phyloP scores from a whole-genome alignment of 2,888 invertebrate genomes.

The Pyrrhosoma nymphula region DNA sequence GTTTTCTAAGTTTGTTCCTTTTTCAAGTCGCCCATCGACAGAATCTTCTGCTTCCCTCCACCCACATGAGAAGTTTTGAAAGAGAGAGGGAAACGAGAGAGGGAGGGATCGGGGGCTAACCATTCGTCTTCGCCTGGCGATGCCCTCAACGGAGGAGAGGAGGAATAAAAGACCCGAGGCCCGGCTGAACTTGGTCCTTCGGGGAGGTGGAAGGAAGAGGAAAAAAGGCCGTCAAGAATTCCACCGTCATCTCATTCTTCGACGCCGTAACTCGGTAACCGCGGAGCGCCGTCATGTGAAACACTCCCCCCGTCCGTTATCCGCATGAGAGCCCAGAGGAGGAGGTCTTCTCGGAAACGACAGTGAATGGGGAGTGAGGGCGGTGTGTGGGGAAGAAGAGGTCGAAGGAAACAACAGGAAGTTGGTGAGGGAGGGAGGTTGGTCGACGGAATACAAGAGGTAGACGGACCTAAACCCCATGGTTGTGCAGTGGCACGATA shows the following conservation, averaged over 20 bases:
- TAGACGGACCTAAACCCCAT: background rate
- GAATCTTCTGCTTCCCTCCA: too few species aligned
- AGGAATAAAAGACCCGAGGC: background rate
- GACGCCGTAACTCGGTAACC: conserved; percentile 20
- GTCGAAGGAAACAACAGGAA: conserved; percentile 5
- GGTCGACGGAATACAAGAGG: background rate
- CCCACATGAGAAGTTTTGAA: background rate
- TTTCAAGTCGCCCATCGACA: too few species aligned
- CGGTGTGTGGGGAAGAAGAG: background rate
- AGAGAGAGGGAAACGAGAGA: background rate
- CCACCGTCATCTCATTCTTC: conserved; percentile 23
- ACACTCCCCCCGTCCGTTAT: background rate
- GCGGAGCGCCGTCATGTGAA: conserved; percentile 34
- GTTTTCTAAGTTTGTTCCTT: too few species aligned
- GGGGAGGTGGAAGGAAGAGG: too few species aligned
- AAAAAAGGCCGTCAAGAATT: conserved; percentile 10
- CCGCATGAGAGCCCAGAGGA: background rate
- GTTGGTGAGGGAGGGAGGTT: background rate
- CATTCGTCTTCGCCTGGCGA: background rate
- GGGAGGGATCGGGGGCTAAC: background rate
- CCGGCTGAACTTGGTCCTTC: too few species aligned
- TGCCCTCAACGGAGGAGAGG: background rate
- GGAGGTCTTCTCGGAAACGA: background rate
- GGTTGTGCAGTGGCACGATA: too few species aligned
- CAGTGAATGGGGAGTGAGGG: background rate